These are phyloP conservation scores for Papilio polyxenes DNA, from an alignment of 1,140 invertebrate genomes.

Conservation along the genomic window DNA sequence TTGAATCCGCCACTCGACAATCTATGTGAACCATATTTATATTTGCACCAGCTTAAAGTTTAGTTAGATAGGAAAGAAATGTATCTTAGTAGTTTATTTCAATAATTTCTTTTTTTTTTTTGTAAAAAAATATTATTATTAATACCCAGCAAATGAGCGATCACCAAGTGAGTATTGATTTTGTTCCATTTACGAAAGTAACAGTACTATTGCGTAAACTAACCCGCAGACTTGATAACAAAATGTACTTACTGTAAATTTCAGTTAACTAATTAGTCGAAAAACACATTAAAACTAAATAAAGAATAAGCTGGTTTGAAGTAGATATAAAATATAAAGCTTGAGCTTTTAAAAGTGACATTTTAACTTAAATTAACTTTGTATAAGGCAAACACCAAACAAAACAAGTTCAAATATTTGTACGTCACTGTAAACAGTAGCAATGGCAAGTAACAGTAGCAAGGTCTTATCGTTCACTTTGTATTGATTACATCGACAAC, in stretches of 20 bases:
- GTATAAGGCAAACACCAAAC: background rate
- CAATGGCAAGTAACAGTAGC: background rate
- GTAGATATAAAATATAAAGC: background rate
- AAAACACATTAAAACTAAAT: background rate
- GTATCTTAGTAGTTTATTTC: background rate
- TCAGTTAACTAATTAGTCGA: background rate
- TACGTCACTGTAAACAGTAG: background rate
- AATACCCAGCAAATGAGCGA: background rate
- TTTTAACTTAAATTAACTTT: too few species aligned
- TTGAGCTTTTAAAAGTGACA: background rate
- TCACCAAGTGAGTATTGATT: background rate
- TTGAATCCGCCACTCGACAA: background rate
- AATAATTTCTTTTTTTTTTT: too few species aligned
- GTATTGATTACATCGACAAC: constrained; percentile 9
- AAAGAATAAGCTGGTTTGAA: background rate
- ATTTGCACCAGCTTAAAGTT: too few species aligned
- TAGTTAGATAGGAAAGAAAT: background rate
- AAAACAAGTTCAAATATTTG: background rate
- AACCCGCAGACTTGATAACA: constrained; percentile 7
- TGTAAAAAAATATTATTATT: background rate
- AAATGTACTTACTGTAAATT: background rate
- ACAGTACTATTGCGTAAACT: background rate
- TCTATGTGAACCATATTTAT: too few species aligned
- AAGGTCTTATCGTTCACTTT: background rate
- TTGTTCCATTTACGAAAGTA: background rate